Conservation (phyloP, 1,140 invertebrate genomes). For the Acromyrmex heyeri region DNA sequence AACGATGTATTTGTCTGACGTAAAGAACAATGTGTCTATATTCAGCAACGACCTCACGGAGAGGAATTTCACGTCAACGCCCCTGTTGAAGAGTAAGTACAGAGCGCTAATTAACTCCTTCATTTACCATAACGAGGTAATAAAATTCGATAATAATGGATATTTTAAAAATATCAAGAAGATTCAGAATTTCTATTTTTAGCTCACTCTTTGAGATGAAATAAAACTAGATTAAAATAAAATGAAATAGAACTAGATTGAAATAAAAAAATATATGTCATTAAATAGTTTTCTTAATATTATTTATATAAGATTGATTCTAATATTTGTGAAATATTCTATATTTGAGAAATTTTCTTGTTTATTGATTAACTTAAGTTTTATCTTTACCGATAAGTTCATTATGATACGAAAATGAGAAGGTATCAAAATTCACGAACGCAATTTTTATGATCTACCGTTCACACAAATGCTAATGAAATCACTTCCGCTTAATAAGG, state of each 20-base stretch:
- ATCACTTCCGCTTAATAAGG: background rate
- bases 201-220: background rate
- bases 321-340: background rate
- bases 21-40: constrained; percentile 88
- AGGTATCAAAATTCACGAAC: background rate
- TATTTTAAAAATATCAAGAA: background rate
- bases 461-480: background rate
- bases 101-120: background rate
- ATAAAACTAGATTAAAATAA: too few species aligned
- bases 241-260: too few species aligned
- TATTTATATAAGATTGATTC: background rate
- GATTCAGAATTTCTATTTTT: background rate
- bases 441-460: background rate
- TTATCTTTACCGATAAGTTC: background rate
- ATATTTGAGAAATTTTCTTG: background rate
- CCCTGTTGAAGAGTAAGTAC: constrained; percentile 78
- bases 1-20: constrained; percentile 89
- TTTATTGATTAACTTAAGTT: background rate
- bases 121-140: background rate
- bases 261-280: too few species aligned
- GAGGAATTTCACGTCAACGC: constrained; percentile 73
- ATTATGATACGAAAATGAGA: background rate
- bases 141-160: background rate
- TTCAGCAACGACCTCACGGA: constrained; percentile 87
- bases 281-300: background rate